Percentiles rank a stretch among this genome's conserved stretches.
Evolutionary conservation across 2,113 vertebrate genomes (phyloP).

Genomic region (Caracal caracal): DNA sequence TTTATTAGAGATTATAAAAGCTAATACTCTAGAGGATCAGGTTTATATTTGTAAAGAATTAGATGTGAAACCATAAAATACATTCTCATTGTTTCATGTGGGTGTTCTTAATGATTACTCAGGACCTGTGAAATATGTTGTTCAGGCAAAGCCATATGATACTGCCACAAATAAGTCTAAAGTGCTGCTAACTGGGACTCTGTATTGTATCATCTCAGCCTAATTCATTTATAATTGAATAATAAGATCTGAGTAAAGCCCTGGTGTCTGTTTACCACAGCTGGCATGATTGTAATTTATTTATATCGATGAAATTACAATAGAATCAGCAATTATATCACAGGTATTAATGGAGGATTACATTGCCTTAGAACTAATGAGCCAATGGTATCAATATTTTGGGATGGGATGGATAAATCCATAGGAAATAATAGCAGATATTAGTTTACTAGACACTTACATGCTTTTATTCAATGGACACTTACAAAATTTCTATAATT

Average conservation of each 20-base stretch:
- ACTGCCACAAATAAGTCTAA: not conserved
- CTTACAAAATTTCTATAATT: not conserved
- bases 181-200: not conserved
- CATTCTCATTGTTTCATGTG: not conserved
- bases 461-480: not conserved
- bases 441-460: not conserved
- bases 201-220: not conserved
- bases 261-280: not conserved
- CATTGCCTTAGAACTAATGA: not conserved
- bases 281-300: constrained; percentile 18
- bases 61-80: not conserved
- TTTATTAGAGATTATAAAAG: not conserved
- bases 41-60: not conserved
- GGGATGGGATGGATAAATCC: not conserved
- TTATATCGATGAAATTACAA: not conserved
- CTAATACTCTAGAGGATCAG: not conserved
- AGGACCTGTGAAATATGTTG: not conserved
- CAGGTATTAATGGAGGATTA: not conserved
- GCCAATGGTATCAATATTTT: not conserved
- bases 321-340: not conserved
- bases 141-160: not conserved
- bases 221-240: constrained; percentile 35
- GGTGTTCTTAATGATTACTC: not conserved
- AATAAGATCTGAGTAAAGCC: not conserved
- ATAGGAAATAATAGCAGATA: not conserved